These are phyloP conservation scores for Myiozetetes cayanensis DNA, from an alignment of 2,113 vertebrate species.

Conservation along the genomic window DNA sequence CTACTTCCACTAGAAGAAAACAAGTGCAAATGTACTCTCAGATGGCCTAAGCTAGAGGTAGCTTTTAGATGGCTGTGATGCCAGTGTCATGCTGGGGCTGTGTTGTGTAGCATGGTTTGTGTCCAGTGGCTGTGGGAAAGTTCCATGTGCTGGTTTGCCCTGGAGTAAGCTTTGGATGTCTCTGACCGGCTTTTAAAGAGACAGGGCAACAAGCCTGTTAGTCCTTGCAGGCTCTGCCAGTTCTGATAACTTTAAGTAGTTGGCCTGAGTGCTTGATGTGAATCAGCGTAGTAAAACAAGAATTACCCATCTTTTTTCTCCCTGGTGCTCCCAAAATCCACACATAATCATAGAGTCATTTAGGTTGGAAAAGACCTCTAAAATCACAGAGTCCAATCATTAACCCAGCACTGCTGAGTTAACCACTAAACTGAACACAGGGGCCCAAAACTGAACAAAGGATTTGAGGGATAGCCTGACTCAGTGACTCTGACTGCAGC, in stretches of 20 bases:
- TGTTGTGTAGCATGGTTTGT: neutral
- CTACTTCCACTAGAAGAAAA: neutral
- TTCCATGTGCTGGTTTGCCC: neutral
- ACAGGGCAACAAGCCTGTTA: neutral
- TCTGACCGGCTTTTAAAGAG: neutral
- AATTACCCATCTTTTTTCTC: neutral
- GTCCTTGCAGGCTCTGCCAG: neutral
- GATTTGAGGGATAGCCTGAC: neutral
- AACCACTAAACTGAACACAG: neutral
- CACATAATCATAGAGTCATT: neutral
- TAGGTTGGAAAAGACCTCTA: neutral
- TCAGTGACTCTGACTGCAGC: neutral
- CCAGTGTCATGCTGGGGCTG: rapidly evolving
- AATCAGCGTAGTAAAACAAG: neutral
- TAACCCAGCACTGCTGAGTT: neutral
- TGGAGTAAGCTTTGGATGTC: neutral
- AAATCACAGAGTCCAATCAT: neutral
- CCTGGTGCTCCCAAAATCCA: neutral
- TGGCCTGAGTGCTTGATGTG: neutral
- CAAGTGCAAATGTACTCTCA: rapidly evolving
- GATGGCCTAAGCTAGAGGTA: neutral
- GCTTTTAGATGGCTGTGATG: neutral
- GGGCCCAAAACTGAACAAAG: neutral
- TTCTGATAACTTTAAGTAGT: neutral
- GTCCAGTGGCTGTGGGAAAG: neutral